Evolutionary conservation across 2,797 vertebrate species (phyloP).

Genomic region (Notolabrus celidotus): DNA sequence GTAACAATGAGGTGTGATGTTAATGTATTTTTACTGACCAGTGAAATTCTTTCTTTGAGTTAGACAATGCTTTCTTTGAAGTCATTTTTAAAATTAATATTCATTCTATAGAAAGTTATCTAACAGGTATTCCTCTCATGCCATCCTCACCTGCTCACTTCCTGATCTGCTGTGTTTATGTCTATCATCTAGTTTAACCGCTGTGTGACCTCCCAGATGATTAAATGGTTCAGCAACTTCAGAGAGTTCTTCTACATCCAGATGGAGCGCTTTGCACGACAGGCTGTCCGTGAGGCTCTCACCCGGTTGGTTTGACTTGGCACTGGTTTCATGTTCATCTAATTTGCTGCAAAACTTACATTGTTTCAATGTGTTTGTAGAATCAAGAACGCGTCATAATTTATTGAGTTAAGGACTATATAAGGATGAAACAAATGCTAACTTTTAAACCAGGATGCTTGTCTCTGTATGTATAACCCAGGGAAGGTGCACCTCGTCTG

Average conservation of each 20-base stretch:
- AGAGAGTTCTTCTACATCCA: slow-evolving; percentile 91
- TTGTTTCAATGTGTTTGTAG: slow-evolving; percentile 13
- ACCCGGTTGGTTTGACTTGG: slow-evolving; percentile 68
- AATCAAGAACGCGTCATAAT: neutral
- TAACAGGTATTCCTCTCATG: neutral
- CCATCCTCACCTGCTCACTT: slow-evolving; percentile 25
- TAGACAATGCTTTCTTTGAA: neutral
- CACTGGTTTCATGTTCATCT: slow-evolving; percentile 23
- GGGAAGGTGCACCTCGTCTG: slow-evolving; percentile 69
- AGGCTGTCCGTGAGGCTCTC: slow-evolving; percentile 85
- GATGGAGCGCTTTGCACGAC: slow-evolving; percentile 88
- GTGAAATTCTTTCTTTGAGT: neutral
- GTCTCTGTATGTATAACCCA: slow-evolving; percentile 47
- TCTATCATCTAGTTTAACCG: slow-evolving; percentile 82
- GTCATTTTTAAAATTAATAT: no score
- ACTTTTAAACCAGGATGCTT: neutral
- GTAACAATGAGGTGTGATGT: no score
- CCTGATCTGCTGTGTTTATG: slow-evolving; percentile 36
- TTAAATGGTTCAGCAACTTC: slow-evolving; percentile 91
- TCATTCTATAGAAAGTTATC: neutral
- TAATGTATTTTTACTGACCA: no score
- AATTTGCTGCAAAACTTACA: slow-evolving; percentile 10
- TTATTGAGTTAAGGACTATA: neutral
- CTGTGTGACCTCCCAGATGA: slow-evolving; percentile 89
- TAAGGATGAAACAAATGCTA: neutral